These are phyloP conservation scores for Triplophysa tibetana DNA, from an alignment of 2,113 vertebrate species.

Conservation along the genomic window DNA sequence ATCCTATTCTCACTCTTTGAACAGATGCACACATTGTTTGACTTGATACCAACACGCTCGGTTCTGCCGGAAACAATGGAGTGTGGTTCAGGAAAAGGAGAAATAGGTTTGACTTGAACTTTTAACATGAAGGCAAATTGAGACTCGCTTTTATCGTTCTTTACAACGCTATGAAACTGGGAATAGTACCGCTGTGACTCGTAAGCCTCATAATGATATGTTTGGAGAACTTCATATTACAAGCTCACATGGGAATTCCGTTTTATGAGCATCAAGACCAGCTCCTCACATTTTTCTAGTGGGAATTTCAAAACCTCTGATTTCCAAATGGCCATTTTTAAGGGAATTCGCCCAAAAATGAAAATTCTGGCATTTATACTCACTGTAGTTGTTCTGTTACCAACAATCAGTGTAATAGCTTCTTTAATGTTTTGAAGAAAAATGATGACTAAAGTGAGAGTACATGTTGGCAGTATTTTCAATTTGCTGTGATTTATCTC, in stretches of 20 bases:
- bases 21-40: slow-evolving; percentile 57
- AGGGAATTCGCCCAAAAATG: too few species aligned
- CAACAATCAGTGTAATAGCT: too few species aligned
- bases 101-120: slow-evolving; percentile 41
- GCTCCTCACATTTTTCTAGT: neutral
- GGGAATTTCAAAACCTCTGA: neutral
- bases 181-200: slow-evolving; percentile 14
- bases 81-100: slow-evolving; percentile 46
- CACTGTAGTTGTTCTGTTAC: too few species aligned
- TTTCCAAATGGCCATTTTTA: neutral
- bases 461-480: too few species aligned
- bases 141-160: slow-evolving; percentile 39
- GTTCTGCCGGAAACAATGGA: slow-evolving; percentile 34
- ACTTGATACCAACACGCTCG: slow-evolving; percentile 45
- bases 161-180: slow-evolving; percentile 30
- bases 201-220: slow-evolving; percentile 19
- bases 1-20: slow-evolving; percentile 44
- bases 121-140: slow-evolving; percentile 50
- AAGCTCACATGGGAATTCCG: neutral
- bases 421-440: too few species aligned
- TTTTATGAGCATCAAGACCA: neutral
- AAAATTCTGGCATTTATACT: too few species aligned
- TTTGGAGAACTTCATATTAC: slow-evolving; percentile 29
- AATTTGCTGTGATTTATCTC: too few species aligned
- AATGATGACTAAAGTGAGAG: too few species aligned